Evolutionary conservation across 2,888 invertebrate genomes (phyloP).

Genomic region (Tridacna gigas): DNA sequence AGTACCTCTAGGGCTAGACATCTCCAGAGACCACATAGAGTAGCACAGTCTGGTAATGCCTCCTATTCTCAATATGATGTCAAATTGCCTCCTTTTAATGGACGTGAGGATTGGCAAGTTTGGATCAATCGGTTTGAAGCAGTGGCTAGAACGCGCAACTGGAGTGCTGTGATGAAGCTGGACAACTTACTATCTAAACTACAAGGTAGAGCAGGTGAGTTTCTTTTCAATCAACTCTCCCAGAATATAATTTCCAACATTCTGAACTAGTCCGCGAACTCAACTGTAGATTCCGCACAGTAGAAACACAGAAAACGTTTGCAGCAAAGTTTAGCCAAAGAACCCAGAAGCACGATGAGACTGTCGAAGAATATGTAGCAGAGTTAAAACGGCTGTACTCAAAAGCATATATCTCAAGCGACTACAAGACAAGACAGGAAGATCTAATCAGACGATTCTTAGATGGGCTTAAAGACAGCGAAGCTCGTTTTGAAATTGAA

Average conservation of each 20-base stretch:
- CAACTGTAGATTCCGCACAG: conserved; percentile 43
- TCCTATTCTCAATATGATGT: not conserved
- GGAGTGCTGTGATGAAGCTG: conserved; percentile 34
- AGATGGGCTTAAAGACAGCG: conserved; percentile 42
- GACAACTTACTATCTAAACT: conserved; percentile 49
- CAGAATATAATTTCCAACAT: not conserved
- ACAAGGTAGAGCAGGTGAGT: conserved; percentile 53
- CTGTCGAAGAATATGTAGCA: conserved; percentile 52
- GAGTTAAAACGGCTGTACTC: conserved; percentile 55
- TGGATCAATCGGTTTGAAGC: conserved; percentile 49
- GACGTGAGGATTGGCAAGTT: conserved; percentile 51
- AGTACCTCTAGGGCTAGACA: too few relatives aligned
- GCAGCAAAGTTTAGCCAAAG: conserved; percentile 47
- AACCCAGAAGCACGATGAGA: conserved; percentile 40
- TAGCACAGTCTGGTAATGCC: conserved; percentile 23
- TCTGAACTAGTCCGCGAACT: conserved; percentile 40
- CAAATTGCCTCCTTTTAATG: conserved; percentile 41
- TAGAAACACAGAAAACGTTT: conserved; percentile 53
- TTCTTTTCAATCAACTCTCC: conserved; percentile 51
- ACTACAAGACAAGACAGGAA: conserved; percentile 36
- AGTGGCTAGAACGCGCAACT: conserved; percentile 31
- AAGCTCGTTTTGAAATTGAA: conserved; percentile 42
- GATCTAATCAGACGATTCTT: conserved; percentile 48
- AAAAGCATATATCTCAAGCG: conserved; percentile 53
- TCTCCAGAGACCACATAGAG: too few relatives aligned